Conservation (phyloP, 2,797 vertebrate species). For the Cottoperca gobio region DNA sequence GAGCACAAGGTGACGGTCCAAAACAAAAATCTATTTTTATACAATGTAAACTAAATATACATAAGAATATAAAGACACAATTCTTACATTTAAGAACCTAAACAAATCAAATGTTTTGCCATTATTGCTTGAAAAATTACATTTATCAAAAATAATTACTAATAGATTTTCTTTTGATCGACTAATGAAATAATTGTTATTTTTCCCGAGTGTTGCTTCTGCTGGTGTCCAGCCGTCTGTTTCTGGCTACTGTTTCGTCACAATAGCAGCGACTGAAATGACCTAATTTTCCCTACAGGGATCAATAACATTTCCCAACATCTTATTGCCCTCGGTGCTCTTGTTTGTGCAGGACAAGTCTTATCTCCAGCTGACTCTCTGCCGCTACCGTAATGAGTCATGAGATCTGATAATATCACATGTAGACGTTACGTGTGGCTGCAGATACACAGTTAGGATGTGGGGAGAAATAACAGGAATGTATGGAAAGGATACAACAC, state of each 20-base stretch:
- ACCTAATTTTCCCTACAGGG: not conserved
- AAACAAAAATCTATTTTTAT: no score
- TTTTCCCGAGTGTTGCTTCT: not conserved
- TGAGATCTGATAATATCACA: slow-evolving; percentile 37
- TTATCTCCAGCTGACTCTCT: slow-evolving; percentile 38
- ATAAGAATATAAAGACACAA: no score
- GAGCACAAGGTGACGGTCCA: not conserved
- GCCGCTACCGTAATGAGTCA: slow-evolving; percentile 48
- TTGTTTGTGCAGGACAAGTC: slow-evolving; percentile 16
- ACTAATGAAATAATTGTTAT: not conserved
- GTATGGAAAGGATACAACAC: not conserved
- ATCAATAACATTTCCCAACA: slow-evolving; percentile 47
- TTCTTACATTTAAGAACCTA: no score
- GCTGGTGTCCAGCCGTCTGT: rapidly evolving
- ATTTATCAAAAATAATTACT: no score
- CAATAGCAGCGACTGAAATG: not conserved
- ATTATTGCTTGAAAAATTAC: no score
- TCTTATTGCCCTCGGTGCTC: slow-evolving; percentile 9
- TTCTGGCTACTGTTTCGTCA: not conserved
- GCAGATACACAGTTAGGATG: not conserved
- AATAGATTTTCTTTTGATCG: not conserved
- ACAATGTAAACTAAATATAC: not conserved
- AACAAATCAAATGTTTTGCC: no score
- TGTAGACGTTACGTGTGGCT: slow-evolving; percentile 9
- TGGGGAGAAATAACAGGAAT: not conserved